These are phyloP conservation scores for Pangasianodon hypophthalmus DNA, from an alignment of 2,113 vertebrate genomes.

Conservation along the genomic window DNA sequence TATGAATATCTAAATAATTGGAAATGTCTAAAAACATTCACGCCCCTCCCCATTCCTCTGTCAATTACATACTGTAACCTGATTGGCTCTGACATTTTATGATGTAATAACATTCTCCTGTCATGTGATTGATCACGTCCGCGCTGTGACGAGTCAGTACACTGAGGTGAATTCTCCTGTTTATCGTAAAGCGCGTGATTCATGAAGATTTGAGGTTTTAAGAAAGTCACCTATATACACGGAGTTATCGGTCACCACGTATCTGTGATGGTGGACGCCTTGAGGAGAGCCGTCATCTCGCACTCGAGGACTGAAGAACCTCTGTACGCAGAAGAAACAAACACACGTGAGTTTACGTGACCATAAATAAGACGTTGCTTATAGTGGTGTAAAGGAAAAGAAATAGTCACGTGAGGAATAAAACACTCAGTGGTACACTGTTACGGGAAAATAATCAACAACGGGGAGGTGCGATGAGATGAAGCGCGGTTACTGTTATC, in stretches of 20 bases:
- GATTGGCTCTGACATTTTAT: background rate
- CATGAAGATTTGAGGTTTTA: background rate
- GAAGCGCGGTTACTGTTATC: background rate
- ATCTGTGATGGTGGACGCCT: constrained; percentile 90
- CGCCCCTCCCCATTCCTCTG: too few species aligned
- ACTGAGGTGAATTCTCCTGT: background rate
- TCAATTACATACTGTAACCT: background rate
- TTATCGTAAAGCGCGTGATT: background rate
- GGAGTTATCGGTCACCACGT: constrained; percentile 91
- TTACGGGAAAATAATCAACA: background rate
- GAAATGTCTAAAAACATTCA: too few species aligned
- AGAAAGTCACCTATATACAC: constrained; percentile 83
- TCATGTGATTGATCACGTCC: too few species aligned
- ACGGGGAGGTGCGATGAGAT: too few species aligned
- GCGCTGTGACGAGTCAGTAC: too few species aligned
- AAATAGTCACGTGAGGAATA: background rate
- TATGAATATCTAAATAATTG: too few species aligned
- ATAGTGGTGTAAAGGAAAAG: background rate
- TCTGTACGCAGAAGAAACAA: constrained; percentile 73
- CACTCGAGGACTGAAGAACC: constrained; percentile 86
- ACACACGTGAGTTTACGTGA: background rate
- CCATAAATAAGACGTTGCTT: background rate
- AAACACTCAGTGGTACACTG: background rate
- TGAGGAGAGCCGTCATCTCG: constrained; percentile 77
- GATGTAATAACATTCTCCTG: background rate